Conservation (phyloP, 2,113 vertebrate species). For the rat (Rattus norvegicus) region DNA sequence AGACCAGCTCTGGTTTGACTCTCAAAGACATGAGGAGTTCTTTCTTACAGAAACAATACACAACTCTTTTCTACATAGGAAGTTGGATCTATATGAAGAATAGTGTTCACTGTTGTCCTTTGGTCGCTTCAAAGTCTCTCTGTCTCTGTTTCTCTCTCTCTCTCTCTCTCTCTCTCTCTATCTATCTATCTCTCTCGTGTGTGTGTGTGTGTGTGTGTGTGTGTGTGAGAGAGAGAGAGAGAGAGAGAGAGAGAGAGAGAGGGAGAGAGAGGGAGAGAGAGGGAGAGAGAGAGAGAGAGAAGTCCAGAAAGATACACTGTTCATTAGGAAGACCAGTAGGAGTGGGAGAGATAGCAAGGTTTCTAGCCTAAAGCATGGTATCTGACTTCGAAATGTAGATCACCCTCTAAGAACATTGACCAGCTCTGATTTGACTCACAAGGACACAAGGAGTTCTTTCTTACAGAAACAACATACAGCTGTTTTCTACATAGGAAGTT, state of each 20-base stretch:
- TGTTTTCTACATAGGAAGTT: rapidly evolving
- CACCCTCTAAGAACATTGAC: background rate
- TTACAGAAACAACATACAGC: background rate
- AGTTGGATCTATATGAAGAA: background rate
- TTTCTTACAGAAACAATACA: background rate
- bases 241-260: too few relatives aligned
- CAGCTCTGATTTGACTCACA: background rate
- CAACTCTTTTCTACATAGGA: rapidly evolving
- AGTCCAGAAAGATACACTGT: background rate
- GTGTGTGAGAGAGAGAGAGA: too few relatives aligned
- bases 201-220: too few relatives aligned
- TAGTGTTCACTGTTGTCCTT: background rate
- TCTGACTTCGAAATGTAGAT: background rate
- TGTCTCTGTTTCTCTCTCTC: too few relatives aligned
- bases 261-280: too few relatives aligned
- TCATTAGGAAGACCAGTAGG: background rate
- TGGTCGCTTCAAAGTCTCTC: too few relatives aligned
- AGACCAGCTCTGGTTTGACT: background rate
- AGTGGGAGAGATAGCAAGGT: background rate
- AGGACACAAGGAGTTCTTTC: background rate
- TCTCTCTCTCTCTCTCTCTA: too few relatives aligned
- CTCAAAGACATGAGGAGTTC: background rate
- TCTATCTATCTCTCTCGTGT: too few relatives aligned
- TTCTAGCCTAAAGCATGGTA: background rate
- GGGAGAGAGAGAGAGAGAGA: too few relatives aligned